These are phyloP conservation scores for Allygus modestus DNA, from an alignment of 2,888 invertebrate species.

Conservation along the genomic window DNA sequence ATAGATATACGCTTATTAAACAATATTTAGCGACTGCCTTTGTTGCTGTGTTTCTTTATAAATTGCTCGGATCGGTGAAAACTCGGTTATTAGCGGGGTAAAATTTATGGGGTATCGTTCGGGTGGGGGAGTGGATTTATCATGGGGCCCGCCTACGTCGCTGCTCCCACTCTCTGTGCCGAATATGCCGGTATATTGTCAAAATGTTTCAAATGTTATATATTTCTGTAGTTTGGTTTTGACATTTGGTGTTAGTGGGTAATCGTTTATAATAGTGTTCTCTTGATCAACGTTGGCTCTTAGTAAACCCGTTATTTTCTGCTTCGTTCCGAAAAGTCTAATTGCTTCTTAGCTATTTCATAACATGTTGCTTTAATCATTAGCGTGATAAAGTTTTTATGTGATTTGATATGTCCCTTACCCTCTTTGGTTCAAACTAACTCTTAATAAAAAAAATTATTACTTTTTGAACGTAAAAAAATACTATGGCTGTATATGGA, in stretches of 20 bases:
- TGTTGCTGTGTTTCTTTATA: constrained; percentile 23
- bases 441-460: no score
- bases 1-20: constrained; percentile 15
- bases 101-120: constrained; percentile 1
- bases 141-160: constrained; percentile 44
- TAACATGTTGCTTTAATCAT: no score
- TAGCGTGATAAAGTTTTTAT: no score
- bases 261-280: neutral
- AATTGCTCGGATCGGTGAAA: constrained; percentile 35
- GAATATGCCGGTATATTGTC: neutral
- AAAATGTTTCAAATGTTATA: neutral
- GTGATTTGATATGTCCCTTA: no score
- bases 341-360: no score
- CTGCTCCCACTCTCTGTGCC: neutral
- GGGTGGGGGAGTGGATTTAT: neutral
- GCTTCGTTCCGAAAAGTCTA: no score
- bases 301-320: no score
- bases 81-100: neutral
- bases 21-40: constrained; percentile 39
- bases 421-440: no score
- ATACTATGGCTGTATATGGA: no score
- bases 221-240: neutral
- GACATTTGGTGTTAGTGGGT: neutral
- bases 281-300: no score
- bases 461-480: no score